Percentiles rank a stretch among this genome's conserved stretches.
phyloP scores from a whole-genome alignment of 30 jellyfish, hydroid and myxozoan genomes.

The Morbakka virulenta region DNA sequence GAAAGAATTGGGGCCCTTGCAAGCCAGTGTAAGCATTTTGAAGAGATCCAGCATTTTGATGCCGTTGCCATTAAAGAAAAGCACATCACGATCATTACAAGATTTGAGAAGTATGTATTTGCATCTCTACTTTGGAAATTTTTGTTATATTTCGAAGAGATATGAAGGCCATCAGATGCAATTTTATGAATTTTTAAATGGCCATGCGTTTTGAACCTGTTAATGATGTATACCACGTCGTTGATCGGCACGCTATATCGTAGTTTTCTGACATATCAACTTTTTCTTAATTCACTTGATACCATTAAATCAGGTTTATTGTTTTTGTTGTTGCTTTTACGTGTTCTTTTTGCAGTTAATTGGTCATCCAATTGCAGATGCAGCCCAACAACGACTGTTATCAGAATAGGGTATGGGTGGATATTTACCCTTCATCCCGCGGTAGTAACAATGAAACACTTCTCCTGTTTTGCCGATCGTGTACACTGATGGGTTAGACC shows the following conservation, averaged over 20 bases:
- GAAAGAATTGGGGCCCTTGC: conserved; percentile 63
- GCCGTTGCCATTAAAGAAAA: conserved; percentile 75
- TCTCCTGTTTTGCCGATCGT: no score
- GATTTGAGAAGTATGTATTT: conserved; percentile 72
- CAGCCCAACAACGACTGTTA: no score
- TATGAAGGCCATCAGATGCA: background rate
- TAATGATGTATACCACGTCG: background rate
- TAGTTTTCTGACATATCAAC: no score
- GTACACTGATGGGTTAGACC: no score
- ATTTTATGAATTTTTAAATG: background rate
- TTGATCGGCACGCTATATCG: background rate
- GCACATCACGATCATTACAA: conserved; percentile 58
- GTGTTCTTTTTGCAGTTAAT: no score
- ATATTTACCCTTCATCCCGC: no score
- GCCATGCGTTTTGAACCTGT: background rate
- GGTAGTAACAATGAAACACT: no score
- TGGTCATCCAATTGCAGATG: no score
- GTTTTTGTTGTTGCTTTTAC: no score
- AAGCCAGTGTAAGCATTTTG: conserved; percentile 78
- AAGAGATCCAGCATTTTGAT: conserved; percentile 82
- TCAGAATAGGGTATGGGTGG: no score
- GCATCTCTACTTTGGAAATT: background rate
- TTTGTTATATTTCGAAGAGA: background rate
- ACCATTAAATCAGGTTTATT: no score
- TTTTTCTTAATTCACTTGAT: no score